phyloP scores from a whole-genome alignment of 1,140 invertebrate species.

The Prorops nasuta region DNA sequence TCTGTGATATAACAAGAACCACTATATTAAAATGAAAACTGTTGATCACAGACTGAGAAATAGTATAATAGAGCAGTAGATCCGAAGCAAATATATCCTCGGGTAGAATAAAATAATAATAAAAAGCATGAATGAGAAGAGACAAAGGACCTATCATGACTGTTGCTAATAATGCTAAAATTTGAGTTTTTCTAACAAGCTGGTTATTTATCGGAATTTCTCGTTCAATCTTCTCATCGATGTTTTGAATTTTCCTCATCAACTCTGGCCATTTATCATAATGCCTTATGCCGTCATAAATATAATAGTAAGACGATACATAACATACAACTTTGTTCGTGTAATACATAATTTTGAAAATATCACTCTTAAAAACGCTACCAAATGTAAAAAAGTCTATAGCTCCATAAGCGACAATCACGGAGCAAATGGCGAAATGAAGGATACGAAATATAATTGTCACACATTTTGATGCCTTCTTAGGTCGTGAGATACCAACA shows the following conservation, averaged over 20 bases:
- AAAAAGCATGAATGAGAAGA: conserved; percentile 24
- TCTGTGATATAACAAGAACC: conserved; percentile 21
- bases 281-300: conserved; percentile 26
- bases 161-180: conserved; percentile 15
- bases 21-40: conserved; percentile 33
- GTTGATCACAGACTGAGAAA: conserved; percentile 29
- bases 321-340: conserved; percentile 33
- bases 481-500: conserved; percentile 24
- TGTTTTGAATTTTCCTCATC: conserved; percentile 21
- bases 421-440: conserved; percentile 31
- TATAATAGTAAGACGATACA: conserved; percentile 36
- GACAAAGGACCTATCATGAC: conserved; percentile 24
- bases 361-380: conserved; percentile 31
- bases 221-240: conserved; percentile 25
- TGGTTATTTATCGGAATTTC: conserved; percentile 17
- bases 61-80: conserved; percentile 35
- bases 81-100: conserved; percentile 37
- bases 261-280: conserved; percentile 33
- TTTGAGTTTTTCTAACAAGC: conserved; percentile 17
- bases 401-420: conserved; percentile 32
- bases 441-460: conserved; percentile 26
- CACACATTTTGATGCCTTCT: conserved; percentile 15
- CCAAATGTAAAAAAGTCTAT: conserved; percentile 35
- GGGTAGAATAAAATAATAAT: conserved; percentile 30
- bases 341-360: conserved; percentile 41